These are phyloP conservation scores for Numenius phaeopus DNA, from an alignment of 2,797 vertebrate genomes.

Conservation along the genomic window DNA sequence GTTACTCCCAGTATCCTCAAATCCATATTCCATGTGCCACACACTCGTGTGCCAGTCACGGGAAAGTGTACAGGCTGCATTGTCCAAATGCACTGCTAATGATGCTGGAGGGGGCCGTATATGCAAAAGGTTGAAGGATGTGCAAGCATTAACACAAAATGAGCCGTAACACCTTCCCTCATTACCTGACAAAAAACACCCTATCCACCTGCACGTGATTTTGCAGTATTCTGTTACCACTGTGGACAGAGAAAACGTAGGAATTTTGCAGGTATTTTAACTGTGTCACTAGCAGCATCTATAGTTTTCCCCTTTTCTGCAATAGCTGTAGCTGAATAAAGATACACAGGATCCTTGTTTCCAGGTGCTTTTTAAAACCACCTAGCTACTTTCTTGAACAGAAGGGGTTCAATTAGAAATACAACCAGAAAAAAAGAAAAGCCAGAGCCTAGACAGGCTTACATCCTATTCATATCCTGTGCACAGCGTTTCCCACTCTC, in stretches of 20 bases:
- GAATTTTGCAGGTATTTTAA: background rate
- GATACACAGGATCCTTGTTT: background rate
- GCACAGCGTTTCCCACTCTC: background rate
- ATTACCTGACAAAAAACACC: background rate
- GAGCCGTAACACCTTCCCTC: background rate
- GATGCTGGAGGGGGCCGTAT: background rate
- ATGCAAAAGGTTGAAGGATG: background rate
- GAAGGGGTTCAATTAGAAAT: background rate
- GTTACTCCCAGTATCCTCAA: background rate
- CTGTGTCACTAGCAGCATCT: background rate
- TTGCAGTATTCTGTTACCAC: background rate
- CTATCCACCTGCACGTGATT: background rate
- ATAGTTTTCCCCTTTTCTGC: background rate
- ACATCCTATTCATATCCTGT: background rate
- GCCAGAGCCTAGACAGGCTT: background rate
- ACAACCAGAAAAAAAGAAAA: background rate
- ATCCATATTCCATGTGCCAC: background rate
- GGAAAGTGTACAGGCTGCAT: background rate
- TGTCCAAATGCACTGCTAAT: background rate
- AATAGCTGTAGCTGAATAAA: background rate
- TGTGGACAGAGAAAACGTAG: background rate
- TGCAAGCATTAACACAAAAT: background rate
- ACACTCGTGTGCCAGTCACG: fast-evolving
- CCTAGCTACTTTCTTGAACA: background rate
- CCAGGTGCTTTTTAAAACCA: background rate